Conservation (phyloP, 2,113 vertebrate species). For the Machaerirhynchus nigripectus region DNA sequence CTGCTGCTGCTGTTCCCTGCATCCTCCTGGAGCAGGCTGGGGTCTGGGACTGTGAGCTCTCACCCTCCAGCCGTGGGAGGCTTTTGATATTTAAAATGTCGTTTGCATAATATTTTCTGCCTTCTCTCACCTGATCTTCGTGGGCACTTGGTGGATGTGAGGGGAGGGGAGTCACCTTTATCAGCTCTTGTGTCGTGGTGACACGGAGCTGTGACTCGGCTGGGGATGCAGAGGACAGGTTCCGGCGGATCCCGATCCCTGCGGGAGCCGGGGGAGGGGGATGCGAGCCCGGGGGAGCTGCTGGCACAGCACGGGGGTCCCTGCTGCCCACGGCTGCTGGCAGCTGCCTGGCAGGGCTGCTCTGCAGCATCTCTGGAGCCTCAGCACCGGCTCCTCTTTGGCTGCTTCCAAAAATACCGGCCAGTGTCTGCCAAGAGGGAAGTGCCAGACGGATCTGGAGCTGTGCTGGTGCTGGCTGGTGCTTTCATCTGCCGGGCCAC, state of each 20-base stretch:
- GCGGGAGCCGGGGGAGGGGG: background rate
- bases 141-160: background rate
- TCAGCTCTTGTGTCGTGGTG: background rate
- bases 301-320: background rate
- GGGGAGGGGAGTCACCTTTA: background rate
- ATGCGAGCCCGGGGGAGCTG: background rate
- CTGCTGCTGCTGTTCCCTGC: background rate
- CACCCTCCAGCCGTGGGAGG: background rate
- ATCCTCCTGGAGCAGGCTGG: background rate
- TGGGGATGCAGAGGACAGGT: background rate
- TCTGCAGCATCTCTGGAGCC: background rate
- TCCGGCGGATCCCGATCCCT: background rate
- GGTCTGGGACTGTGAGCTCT: background rate
- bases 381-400: background rate
- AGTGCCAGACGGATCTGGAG: background rate
- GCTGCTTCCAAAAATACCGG: slow-evolving; percentile 4
- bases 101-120: background rate
- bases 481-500: background rate
- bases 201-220: too few relatives aligned
- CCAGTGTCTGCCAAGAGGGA: background rate
- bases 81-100: background rate
- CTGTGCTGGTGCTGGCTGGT: background rate
- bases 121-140: background rate
- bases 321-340: background rate
- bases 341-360: background rate